A percentile compares a stretch with the other conserved stretches of the same genome.
Evolutionary conservation across 2,888 invertebrate species (phyloP).

Genomic region (Leucophora obtusa): DNA sequence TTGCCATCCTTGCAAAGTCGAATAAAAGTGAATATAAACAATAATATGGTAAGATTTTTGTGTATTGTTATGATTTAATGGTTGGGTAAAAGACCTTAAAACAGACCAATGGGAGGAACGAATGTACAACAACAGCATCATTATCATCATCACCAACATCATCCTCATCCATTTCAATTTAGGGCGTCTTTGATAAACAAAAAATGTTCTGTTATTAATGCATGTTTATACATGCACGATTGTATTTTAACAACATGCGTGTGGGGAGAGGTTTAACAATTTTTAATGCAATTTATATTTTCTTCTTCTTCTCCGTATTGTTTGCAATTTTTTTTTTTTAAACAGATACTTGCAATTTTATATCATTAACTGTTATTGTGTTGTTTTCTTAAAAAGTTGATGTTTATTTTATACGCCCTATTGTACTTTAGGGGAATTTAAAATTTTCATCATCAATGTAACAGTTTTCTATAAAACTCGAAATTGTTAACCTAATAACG

Average conservation of each 20-base stretch:
- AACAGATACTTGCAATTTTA: background rate
- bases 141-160: conserved; percentile 14
- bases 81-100: conserved; percentile 36
- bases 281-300: background rate
- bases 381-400: background rate
- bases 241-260: conserved; percentile 5
- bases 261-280: background rate
- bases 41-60: background rate
- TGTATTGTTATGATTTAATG: conserved; percentile 1
- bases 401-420: background rate
- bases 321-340: background rate
- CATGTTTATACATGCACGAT: conserved; percentile 9
- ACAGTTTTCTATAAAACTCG: too few relatives aligned
- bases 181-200: conserved; percentile 57
- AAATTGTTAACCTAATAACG: too few relatives aligned
- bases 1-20: too few relatives aligned
- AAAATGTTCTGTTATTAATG: conserved; percentile 12
- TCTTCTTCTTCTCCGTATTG: too few relatives aligned
- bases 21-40: background rate
- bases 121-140: conserved; percentile 20
- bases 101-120: conserved; percentile 34
- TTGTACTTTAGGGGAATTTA: background rate
- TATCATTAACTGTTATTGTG: background rate
- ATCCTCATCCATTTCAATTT: conserved; percentile 52
- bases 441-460: background rate